Evolutionary conservation across 37 sponge, comb jelly and placozoan genomes (phyloP).

Genomic region (Amphimedon queenslandica): DNA sequence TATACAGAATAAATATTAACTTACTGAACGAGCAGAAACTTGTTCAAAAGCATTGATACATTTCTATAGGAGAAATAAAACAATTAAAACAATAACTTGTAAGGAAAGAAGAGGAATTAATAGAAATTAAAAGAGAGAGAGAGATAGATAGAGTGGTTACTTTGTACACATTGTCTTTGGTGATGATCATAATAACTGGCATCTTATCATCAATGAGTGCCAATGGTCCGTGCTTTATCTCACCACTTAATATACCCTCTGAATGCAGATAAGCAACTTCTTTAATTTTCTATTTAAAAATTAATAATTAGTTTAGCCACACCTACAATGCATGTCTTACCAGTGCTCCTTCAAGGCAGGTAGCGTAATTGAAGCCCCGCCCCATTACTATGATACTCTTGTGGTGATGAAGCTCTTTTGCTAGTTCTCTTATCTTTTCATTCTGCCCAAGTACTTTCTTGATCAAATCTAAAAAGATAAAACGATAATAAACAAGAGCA

Average conservation of each 20-base stretch:
- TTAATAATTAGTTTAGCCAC: no score
- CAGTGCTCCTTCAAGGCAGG: conserved; percentile 98
- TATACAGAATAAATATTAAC: not conserved
- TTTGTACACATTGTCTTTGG: conserved; percentile 83
- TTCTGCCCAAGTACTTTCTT: conserved; percentile 77
- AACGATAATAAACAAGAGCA: not conserved
- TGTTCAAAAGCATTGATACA: conserved; percentile 93
- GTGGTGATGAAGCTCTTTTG: conserved; percentile 79
- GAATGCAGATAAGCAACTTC: conserved; percentile 95
- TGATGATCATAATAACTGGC: conserved; percentile 95
- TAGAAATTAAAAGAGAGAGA: not conserved
- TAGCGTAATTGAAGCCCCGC: conserved; percentile 96
- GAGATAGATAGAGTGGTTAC: conserved; percentile 12
- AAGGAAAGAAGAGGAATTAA: not conserved
- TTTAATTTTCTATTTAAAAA: conserved; percentile 93
- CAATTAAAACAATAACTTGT: not conserved
- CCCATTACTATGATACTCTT: conserved; percentile 98
- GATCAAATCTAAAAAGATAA: conserved; percentile 54
- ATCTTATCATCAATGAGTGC: conserved; percentile 97
- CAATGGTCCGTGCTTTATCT: conserved; percentile 98
- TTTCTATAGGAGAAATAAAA: conserved; percentile 54
- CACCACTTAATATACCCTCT: conserved; percentile 96
- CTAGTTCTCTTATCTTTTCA: conserved; percentile 64
- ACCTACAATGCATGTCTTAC: conserved; percentile 52
- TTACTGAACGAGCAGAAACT: conserved; percentile 77